Base-by-base conservation (phyloP, 2,888 invertebrate genomes). In the Agonopterix arenella region DNA sequence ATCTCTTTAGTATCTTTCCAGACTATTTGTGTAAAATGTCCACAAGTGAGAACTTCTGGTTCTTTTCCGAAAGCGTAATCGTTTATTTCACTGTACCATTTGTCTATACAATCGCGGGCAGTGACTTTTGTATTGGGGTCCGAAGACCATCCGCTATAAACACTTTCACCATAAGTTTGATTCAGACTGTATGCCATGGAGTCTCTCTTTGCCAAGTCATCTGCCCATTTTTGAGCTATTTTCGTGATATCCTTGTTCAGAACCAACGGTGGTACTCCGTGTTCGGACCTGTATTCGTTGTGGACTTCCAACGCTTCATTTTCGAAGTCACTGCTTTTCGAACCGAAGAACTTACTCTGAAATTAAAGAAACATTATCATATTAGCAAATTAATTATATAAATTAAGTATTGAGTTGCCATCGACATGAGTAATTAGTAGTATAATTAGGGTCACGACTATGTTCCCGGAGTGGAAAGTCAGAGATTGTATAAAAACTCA, bases 21-120 rank as follows among this genome's bases (percentile, higher is more conserved):
- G n/a, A 96, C 90, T 0, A 96, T 92, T 86, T 96, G 96, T 0
- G 95, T 94, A 63, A 94, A 92, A 73, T 91, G 90, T 56, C 94
- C 94, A 47, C 93, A 92, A 45, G 89, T 90, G 8, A 93, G 73
- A 41, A 90, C 80, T 59, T 90, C 91, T 3, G 94, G 94, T 70
- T 94, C 94, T 38, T 72, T 79, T 1, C 93, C 93, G 64, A 93
- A 95, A 18, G 90, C 90, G 71, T 92, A 93, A 41, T 93, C 90
- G 63, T 93, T 93, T 50, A 92, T 93, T 80, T 95, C 95, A 40
- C 91, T 91, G 74, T 95, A 95, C 95, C 95, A 95, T 72, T 91
- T 92, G 2, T 93, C 92, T 4, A 94, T 90, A 11, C 94, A 93
- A 61, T 94, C 93, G 58, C 90, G 90, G 11, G 94, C 93, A 46